These are phyloP conservation scores for Lasioglossum villosulum DNA, from an alignment of 2,888 invertebrate genomes.

Conservation along the genomic window DNA sequence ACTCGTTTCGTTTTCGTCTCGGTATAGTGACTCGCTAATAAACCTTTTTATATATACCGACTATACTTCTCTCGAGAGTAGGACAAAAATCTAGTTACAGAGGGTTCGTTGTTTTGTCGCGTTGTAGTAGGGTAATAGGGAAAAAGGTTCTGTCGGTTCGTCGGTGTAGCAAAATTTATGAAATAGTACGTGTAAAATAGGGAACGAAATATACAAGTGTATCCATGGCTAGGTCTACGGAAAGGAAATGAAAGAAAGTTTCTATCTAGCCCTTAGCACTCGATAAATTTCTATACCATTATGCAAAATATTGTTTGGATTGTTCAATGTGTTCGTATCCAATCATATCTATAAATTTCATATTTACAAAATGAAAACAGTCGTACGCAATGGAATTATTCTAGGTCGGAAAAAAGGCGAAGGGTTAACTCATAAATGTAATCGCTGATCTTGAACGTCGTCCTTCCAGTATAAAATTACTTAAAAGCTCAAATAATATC, in stretches of 20 bases:
- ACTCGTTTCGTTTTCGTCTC: conserved; percentile 1
- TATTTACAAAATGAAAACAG: no score
- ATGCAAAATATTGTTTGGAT: no score
- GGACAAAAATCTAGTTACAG: not conserved
- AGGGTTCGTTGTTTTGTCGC: not conserved
- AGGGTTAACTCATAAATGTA: no score
- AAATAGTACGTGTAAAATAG: not conserved
- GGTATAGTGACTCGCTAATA: not conserved
- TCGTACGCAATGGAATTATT: no score
- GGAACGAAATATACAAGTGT: conserved; percentile 1
- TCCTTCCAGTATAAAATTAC: no score
- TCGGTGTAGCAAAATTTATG: not conserved
- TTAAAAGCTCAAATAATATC: no score
- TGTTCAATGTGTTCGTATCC: no score
- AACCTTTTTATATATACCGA: not conserved
- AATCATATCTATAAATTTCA: no score
- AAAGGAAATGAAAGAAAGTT: not conserved
- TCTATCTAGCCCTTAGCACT: not conserved
- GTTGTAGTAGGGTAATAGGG: not conserved
- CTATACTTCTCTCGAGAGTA: not conserved
- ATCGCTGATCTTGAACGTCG: no score
- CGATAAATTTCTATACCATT: no score
- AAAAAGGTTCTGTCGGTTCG: not conserved
- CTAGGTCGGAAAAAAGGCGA: no score
- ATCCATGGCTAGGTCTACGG: not conserved